These are phyloP conservation scores for Drosophila trapezifrons DNA, from an alignment of 1,140 invertebrate species.

Conservation along the genomic window DNA sequence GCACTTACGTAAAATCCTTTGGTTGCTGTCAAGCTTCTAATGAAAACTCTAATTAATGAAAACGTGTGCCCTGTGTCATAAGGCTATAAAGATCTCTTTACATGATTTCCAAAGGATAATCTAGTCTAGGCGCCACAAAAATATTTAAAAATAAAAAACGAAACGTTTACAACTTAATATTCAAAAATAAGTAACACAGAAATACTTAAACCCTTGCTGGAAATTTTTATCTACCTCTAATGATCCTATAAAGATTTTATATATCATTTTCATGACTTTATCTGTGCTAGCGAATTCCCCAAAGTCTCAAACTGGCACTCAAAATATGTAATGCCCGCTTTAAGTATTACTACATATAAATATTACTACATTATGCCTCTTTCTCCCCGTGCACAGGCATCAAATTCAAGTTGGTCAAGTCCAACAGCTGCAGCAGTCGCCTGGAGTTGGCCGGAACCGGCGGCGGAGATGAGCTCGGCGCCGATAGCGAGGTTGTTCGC, in stretches of 20 bases:
- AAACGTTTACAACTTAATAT: neutral
- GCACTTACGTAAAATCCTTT: no score
- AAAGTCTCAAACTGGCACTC: neutral
- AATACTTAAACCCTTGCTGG: neutral
- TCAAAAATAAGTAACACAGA: neutral
- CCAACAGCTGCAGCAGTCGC: conserved; percentile 93
- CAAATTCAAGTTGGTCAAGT: conserved; percentile 91
- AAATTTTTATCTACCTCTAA: neutral
- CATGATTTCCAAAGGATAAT: neutral
- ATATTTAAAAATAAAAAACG: neutral
- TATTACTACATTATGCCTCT: neutral
- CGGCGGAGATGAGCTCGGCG: conserved; percentile 85
- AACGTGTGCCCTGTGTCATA: no score
- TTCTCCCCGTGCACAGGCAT: conserved; percentile 84
- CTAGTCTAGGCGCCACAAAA: neutral
- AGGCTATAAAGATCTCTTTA: no score
- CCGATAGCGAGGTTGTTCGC: conserved; percentile 70
- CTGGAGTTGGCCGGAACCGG: conserved; percentile 88
- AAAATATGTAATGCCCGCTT: neutral
- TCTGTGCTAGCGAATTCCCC: neutral
- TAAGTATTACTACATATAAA: neutral
- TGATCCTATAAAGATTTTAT: neutral
- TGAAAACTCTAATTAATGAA: no score
- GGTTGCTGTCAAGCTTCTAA: no score
- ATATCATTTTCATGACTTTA: neutral